These are phyloP conservation scores for Arctocebus calabarensis DNA, from an alignment of 2,797 vertebrate genomes.

Conservation along the genomic window DNA sequence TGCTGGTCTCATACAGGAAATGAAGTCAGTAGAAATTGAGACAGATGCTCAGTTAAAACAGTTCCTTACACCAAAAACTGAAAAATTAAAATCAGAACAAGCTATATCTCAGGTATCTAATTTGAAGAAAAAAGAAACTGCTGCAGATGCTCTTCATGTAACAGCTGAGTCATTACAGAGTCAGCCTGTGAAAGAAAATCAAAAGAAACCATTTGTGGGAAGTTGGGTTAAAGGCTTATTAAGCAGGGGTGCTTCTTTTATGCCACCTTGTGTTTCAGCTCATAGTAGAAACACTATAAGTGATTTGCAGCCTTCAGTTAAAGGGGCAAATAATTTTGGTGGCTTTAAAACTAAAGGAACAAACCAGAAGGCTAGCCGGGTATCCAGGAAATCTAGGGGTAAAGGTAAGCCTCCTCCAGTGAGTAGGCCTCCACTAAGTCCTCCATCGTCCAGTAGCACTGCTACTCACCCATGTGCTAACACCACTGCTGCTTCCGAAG, in stretches of 20 bases:
- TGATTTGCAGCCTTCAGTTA: slow-evolving; percentile 86
- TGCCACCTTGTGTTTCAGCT: slow-evolving; percentile 85
- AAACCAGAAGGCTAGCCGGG: slow-evolving; percentile 35
- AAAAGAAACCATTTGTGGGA: slow-evolving; percentile 85
- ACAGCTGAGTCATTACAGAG: slow-evolving; percentile 63
- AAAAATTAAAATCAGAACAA: slow-evolving; percentile 52
- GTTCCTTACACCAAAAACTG: slow-evolving; percentile 53
- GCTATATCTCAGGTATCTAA: slow-evolving; percentile 42
- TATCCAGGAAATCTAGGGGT: slow-evolving; percentile 29
- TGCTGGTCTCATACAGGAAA: neutral
- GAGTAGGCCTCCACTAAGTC: neutral
- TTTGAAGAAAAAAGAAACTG: slow-evolving; percentile 68
- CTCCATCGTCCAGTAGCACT: neutral
- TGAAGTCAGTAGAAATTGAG: slow-evolving; percentile 6
- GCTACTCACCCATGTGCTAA: slow-evolving; percentile 9
- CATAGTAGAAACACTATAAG: slow-evolving; percentile 73
- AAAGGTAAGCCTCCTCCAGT: neutral
- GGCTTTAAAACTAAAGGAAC: slow-evolving; percentile 89
- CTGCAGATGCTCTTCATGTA: slow-evolving; percentile 49
- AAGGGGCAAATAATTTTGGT: slow-evolving; percentile 92
- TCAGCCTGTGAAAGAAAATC: slow-evolving; percentile 70
- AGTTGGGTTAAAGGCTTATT: slow-evolving; percentile 88
- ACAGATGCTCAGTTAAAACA: slow-evolving; percentile 58
- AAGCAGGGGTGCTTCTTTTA: slow-evolving; percentile 82
- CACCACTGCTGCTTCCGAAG: neutral